Conservation (phyloP, 2,888 invertebrate genomes). For the Lydus trimaculatus region DNA sequence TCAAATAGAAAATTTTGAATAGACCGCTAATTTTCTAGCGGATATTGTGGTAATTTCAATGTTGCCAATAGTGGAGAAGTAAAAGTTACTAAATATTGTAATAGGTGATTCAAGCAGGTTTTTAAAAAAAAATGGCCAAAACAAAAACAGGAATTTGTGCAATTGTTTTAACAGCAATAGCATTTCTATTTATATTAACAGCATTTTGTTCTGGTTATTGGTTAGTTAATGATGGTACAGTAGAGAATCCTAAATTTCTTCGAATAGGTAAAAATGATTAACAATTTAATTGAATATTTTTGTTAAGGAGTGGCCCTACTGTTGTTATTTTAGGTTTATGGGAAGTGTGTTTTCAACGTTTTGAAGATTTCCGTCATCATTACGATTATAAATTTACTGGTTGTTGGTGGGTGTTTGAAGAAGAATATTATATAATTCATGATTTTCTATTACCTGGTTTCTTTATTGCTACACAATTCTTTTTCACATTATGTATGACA, state of each 20-base stretch:
- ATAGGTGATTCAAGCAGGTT: slow-evolving; percentile 6
- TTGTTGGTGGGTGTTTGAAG: slow-evolving; percentile 98
- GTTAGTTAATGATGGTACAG: slow-evolving; percentile 82
- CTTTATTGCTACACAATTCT: slow-evolving; percentile 92
- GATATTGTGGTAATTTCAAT: background rate
- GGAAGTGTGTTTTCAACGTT: slow-evolving; percentile 92
- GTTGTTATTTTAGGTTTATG: slow-evolving; percentile 80
- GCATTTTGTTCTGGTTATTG: slow-evolving; percentile 89
- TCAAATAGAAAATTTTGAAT: slow-evolving; percentile 39
- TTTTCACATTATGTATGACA: slow-evolving; percentile 89
- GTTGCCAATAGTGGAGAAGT: background rate
- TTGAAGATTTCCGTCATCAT: slow-evolving; percentile 83
- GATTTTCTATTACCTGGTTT: slow-evolving; percentile 89
- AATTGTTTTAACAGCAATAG: slow-evolving; percentile 69
- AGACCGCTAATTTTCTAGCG: background rate
- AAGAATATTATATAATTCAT: slow-evolving; percentile 94
- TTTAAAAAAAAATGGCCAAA: slow-evolving; percentile 64
- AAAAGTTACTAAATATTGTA: background rate
- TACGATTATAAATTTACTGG: slow-evolving; percentile 86
- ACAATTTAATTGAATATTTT: slow-evolving; percentile 9
- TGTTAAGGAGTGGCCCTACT: slow-evolving; percentile 51
- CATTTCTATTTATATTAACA: slow-evolving; percentile 76
- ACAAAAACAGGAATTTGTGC: slow-evolving; percentile 72
- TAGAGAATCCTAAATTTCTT: slow-evolving; percentile 79
- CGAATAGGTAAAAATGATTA: slow-evolving; percentile 71